These are phyloP conservation scores for Aporrectodea caliginosa DNA, from an alignment of 1,140 invertebrate genomes.

Conservation along the genomic window DNA sequence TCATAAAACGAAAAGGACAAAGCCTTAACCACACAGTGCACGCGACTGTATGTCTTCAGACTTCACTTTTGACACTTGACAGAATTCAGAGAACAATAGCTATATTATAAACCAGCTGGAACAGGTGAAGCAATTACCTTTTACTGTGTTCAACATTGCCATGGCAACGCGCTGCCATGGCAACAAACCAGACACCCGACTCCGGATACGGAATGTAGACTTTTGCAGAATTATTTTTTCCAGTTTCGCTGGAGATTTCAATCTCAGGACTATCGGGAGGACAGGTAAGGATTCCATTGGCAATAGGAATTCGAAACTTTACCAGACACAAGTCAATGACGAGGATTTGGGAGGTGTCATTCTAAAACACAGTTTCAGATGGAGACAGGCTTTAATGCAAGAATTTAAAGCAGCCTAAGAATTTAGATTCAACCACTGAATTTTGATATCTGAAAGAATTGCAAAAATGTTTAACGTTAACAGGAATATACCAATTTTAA, in stretches of 20 bases:
- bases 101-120: too few relatives aligned
- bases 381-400: neutral
- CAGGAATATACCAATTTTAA: neutral
- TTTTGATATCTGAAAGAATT: neutral
- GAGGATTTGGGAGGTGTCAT: neutral
- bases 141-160: too few relatives aligned
- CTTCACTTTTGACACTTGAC: too few relatives aligned
- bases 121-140: too few relatives aligned
- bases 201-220: neutral
- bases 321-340: neutral
- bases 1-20: too few relatives aligned
- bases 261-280: neutral
- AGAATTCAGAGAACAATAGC: too few relatives aligned
- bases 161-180: neutral
- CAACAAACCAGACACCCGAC: neutral
- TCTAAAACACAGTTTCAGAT: neutral
- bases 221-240: neutral
- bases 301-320: neutral
- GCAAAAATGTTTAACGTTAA: neutral
- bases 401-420: too few relatives aligned
- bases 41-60: too few relatives aligned
- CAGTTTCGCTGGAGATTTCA: neutral
- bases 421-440: neutral
- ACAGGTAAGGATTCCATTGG: neutral
- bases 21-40: too few relatives aligned